Base-by-base conservation (phyloP, 2,797 vertebrate genomes). In the Sebastes alutus region DNA sequence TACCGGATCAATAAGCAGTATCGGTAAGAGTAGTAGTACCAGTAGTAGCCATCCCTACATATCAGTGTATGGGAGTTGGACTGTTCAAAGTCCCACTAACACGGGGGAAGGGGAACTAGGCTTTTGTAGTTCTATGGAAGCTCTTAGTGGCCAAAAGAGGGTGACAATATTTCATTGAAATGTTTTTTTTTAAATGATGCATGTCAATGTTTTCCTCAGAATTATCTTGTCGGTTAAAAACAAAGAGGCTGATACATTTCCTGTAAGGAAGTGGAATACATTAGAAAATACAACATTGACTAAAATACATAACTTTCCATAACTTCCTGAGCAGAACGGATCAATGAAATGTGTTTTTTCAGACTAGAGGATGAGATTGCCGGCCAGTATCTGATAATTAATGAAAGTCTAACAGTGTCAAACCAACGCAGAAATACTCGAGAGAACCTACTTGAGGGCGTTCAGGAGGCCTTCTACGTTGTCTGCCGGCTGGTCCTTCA, bases 401-500 rank as follows among this genome's bases (percentile, higher is more conserved):
- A 62, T 29, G 4, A 29, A 30, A 29, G 35, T 27, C 16, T 10
- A 8, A 6, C 2, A 13, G 9, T 32, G 27, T 11, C 20, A 63
- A 25, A 14, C 23, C 27, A 18, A 18, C 27, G 49, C 6, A 23
- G 13, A 38, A 55, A 32, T 1, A 27, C 61, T 27, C 5, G 4
- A 60, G 63, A 14, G 64, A 18, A 87, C 97, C 81, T 96, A 99
- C 98, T 97, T 99, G 94, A 99, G 98, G 81, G 98, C 98, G 62
- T 99, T 99, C 83, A 99, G 96, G 86, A 99, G 97, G 64, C 98
- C 98, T 94, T 99, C 98, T 78, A 99, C 98, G 38, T 97, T 97
- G 90, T 99, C 98, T 5, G 97, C 97, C 25, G 98, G 97, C 88
- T 99, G 98, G 32, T 99, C 98, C 95, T 98, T 99, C 95, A 99